Base-by-base conservation (phyloP, 2,888 invertebrate species). In the Epistrophe eligans region DNA sequence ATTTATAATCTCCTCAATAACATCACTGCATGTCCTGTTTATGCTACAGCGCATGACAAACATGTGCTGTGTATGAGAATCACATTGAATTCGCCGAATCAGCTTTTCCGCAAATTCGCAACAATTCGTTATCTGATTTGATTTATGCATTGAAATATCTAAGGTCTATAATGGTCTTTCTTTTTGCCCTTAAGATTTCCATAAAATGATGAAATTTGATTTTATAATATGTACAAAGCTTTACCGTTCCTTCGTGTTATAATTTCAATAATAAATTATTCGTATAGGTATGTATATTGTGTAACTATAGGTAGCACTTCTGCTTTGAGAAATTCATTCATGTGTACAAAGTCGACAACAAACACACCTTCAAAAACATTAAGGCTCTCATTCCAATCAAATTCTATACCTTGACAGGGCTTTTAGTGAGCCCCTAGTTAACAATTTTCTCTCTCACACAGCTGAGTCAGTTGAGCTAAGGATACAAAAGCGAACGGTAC, bases 391-490 rank as follows among this genome's bases (percentile, higher is more conserved):
- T 32, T 15, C 40, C 17, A 58, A 43, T 73, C 38, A 72, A 67
- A 67, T 84, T 74, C 40, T 74, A 73, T 82, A 81, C 77, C 84
- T 55, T 70, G 40, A 88, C 73, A 80, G 72, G 81, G 89, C 79
- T 74, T 79, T 82, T 76, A 77, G 74, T 85, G 88, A 87, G 80
- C 73, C 32, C 76, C 84, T 79, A 84, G 77, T 82, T 74, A 62
- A 66, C 55, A 88, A 77, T 73, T 77, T 24, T 85, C 72, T 74
- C 77, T 90, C 84, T 84, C 79, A 88, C 71, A 82, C 70, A 85
- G 73, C 79, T 89, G 89, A 89, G 88, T 91, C 91, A 92, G 92
- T 92, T 92, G 92, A 92, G 92, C 91, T 91, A 90, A 91, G 91
- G 91, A 92, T 91, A 90, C 90, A 90, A 90, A 90, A 91, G 92